Evolutionary conservation across 2,888 invertebrate genomes (phyloP).

Genomic region (Tridacna crocea): DNA sequence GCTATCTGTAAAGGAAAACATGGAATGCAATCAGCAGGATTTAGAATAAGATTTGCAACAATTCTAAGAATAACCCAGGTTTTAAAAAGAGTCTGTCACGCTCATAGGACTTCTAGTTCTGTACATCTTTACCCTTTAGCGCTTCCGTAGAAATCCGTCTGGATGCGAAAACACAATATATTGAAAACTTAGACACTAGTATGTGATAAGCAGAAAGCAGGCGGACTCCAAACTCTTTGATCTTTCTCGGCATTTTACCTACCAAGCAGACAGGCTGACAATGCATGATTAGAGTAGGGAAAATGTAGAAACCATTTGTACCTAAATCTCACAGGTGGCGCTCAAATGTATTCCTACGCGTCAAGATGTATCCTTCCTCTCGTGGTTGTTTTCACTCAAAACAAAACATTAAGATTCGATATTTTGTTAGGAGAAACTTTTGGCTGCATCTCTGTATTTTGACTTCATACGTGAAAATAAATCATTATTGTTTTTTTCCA

Average conservation of each 20-base stretch:
- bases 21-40: no score
- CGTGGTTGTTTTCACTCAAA: neutral
- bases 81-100: no score
- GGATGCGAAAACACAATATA: slow-evolving; percentile 15
- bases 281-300: slow-evolving; percentile 2
- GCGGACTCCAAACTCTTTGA: slow-evolving; percentile 12
- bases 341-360: neutral
- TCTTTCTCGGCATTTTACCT: slow-evolving; percentile 6
- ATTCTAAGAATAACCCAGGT: no score
- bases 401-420: slow-evolving; percentile 1
- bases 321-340: slow-evolving; percentile 11
- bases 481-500: no score
- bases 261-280: slow-evolving; percentile 12
- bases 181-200: slow-evolving; percentile 12
- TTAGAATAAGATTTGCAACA: no score
- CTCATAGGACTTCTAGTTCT: no score
- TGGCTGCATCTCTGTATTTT: neutral
- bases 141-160: slow-evolving; percentile 12
- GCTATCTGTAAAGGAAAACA: no score
- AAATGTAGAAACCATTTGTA: slow-evolving; percentile 14
- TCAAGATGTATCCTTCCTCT: neutral
- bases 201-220: slow-evolving; percentile 16
- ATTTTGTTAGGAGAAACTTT: neutral
- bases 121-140: neutral
- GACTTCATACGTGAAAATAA: no score